Conservation (phyloP, 2,888 invertebrate species). For the Drosophila tanythrix region DNA sequence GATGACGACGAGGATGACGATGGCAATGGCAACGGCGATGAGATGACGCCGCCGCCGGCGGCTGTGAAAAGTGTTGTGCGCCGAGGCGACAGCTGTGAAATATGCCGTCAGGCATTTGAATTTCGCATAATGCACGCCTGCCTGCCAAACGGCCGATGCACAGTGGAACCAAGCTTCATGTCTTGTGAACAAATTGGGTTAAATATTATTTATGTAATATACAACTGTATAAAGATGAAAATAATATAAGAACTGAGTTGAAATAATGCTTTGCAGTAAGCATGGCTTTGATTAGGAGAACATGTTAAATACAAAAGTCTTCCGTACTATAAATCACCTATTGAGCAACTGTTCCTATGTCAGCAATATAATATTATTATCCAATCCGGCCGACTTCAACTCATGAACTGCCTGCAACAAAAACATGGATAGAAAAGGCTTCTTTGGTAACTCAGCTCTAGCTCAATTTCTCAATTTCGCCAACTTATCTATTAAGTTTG, state of each 20-base stretch:
- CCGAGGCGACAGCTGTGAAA: conserved; percentile 79
- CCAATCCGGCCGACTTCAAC: no score
- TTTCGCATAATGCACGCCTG: conserved; percentile 81
- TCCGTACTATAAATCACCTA: no score
- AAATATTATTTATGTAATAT: background rate
- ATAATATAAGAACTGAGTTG: background rate
- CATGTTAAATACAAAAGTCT: background rate
- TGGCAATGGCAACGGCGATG: conserved; percentile 3
- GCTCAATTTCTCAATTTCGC: rapidly evolving
- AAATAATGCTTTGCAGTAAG: background rate
- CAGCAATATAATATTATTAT: no score
- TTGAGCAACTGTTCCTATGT: no score
- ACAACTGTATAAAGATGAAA: background rate
- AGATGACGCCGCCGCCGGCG: conserved; percentile 40
- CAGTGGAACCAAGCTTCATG: conserved; percentile 41
- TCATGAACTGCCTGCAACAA: no score
- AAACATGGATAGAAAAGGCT: background rate
- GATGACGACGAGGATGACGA: conserved; percentile 4
- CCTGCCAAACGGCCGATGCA: conserved; percentile 65
- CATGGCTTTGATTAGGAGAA: background rate
- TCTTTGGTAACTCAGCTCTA: background rate
- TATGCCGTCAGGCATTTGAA: conserved; percentile 81
- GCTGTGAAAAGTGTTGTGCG: conserved; percentile 70
- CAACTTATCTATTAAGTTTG: rapidly evolving
- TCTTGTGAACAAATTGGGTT: rapidly evolving